Evolutionary conservation across 23 tunicate genomes (phyloP), one percentile per base, ranked within the genome.

Genomic region (Diplosoma virens): DNA sequence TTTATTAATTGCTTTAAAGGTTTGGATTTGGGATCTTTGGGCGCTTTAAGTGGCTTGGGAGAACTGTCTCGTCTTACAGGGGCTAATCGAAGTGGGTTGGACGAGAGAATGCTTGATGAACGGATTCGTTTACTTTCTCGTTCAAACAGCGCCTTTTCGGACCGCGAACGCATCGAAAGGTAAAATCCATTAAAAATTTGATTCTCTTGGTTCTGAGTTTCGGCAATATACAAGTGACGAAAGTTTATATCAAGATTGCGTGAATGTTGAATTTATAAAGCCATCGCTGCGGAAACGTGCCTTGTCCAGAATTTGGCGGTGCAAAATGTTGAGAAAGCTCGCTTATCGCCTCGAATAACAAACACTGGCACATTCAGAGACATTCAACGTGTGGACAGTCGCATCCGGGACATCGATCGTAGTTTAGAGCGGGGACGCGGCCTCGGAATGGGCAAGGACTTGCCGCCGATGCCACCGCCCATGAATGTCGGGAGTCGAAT

Each of bases 111-210:
- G 1, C 36, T 69, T 35, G 77, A 68, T 68, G 77, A 80, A 55
- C 32, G 77, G 5, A 45, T 45, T 3, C 29, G 85, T 34, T 37
- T 80, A 34, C 55, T 80, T 34, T 32, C 85, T 78, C 33, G 58
- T 7, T 69, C 28, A 37, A 5, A 50, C 2, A 9, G 23, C 22
- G 64, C 23, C 5, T 72, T 72, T 33, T 69, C 92, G 2, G 92
- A 86, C 52, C 71, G 92, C 1, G 92, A 86, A 70, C 75, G 92
- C 18, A 86, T 86, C 18, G 92, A 86, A 67, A 86, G 71, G 92
- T 84, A 53, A 73, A 46, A 41, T 7, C 14, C 14, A 41, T 14
- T n/a, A n/a, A n/a, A n/a, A n/a, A n/a, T n/a, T n/a, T n/a, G n/a
- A n/a, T n/a, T n/a, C n/a, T n/a, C n/a, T n/a, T n/a, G n/a, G n/a